phyloP scores from a whole-genome alignment of 2,113 vertebrate species.

The Onychostruthus taczanowskii region DNA sequence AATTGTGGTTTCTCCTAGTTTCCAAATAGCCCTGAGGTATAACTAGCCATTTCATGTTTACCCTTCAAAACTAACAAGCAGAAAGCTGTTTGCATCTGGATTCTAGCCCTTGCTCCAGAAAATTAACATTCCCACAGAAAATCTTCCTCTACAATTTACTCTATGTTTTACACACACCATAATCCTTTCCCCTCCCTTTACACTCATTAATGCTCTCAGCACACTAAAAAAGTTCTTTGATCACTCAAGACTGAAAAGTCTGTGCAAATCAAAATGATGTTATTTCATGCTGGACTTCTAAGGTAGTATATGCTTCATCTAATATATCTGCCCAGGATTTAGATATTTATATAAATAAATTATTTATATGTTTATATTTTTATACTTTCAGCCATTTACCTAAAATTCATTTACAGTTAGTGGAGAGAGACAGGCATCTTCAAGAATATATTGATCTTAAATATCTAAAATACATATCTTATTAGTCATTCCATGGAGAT shows the following conservation, averaged over 20 bases:
- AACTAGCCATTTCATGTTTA: background rate
- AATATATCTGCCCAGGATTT: background rate
- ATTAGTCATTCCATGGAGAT: background rate
- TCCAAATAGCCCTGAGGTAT: background rate
- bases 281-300: background rate
- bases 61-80: background rate
- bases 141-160: background rate
- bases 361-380: background rate
- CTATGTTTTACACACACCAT: background rate
- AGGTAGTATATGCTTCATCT: background rate
- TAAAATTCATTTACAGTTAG: background rate
- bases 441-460: background rate
- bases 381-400: background rate
- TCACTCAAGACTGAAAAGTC: background rate
- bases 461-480: background rate
- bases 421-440: background rate
- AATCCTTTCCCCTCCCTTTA: background rate
- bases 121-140: background rate
- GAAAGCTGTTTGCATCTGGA: background rate
- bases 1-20: background rate
- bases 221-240: background rate
- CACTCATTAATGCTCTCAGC: background rate
- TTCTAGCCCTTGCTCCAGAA: background rate
- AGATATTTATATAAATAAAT: background rate
- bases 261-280: background rate